Base-by-base conservation (phyloP, 2,797 vertebrate genomes). In the Megaceryle alcyon region DNA sequence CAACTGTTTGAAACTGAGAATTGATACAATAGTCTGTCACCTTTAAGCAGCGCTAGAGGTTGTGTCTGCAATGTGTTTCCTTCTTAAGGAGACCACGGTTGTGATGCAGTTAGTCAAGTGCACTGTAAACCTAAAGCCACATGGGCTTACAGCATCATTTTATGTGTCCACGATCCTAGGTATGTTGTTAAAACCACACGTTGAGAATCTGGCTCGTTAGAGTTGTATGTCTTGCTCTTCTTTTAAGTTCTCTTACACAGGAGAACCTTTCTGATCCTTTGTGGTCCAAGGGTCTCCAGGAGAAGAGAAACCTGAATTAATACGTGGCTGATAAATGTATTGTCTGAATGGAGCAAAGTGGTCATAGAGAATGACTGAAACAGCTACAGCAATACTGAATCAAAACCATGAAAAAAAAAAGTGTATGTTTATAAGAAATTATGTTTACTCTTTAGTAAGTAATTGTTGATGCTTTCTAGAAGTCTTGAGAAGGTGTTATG, bases 301-400 rank as follows among this genome's bases (percentile, higher is more conserved):
- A 39, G 51, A 78, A 88, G 39, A 77, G 39, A 88, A 68, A 48
- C 21, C 14, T 41, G 26, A 64, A 41, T 21, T 78, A 78, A 25
- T 46, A 37, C 0, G 9, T 60, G 49, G 17, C 53, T n/a, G 25
- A 49, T 2, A 0, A 22, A 39, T 35, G 4, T 20, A 8, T 75
- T 68, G 19, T 28, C 76, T 78, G 14, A 81, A 87, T 65, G 49
- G 25, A 91, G 43, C 20, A 9, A 66, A 57, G 53, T 5, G 9
- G 6, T 63, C 19, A 10, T 29, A 59, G 46, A 17, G 41, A 76
- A 7, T 39, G 31, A 41, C 33, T 79, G 71, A 73, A 94, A 53
- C 2, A 6, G 53, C 77, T 65, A 28, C 54, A 68, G 26, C 64
- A 83, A 65, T 37, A 37, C 0, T 20, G 35, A 86, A 49, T 75